Evolutionary conservation across 1,140 invertebrate genomes (phyloP), one percentile per base, ranked within the genome.

Genomic region (Drosophila orosa): DNA sequence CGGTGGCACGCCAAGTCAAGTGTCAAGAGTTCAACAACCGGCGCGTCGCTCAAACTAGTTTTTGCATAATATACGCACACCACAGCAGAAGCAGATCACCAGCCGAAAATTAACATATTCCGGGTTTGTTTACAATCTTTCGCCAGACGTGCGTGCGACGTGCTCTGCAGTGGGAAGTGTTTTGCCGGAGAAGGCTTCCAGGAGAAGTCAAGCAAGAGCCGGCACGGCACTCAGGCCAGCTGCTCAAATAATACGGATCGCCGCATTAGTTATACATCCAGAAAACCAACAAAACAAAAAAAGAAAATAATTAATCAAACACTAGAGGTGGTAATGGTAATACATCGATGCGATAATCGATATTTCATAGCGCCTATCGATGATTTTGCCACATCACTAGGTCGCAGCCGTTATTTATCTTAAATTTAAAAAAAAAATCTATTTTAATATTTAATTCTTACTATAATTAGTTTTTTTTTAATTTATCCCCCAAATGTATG

Each of bases 11-110:
- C 42, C 50, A 62, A 86, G 83, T 86, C 83, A 87, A 86, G 83
- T 83, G 83, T 86, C 83, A 83, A 55, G 56, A 50, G 83, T 86
- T 86, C 83, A 86, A 77, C 78, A 87, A 87, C 83, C 82, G 61
- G 39, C 52, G 55, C 82, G 54, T 12, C 33, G 55, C 40, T 24
- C 25, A 74, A 86, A 87, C 84, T 52, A 48, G 83, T 86, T 86
- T 86, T 87, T 73, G 75, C 79, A 86, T 87, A 82, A 56, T 74
- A 59, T 65, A 50, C 13, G 48, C 61, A 33, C 65, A 45, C 29
- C 56, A 52, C 25, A 13, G 27, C 29, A 52, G 17, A 19, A 5
- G 17, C 29, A 44, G 25, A 60, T 60, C 45, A 31, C n/a, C 25
- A 73, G 55, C 59, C 68, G 59, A 45, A 66, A 76, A 79, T 82